Conservation (phyloP, 2,113 vertebrate genomes). For the Pangasianodon gigas region DNA sequence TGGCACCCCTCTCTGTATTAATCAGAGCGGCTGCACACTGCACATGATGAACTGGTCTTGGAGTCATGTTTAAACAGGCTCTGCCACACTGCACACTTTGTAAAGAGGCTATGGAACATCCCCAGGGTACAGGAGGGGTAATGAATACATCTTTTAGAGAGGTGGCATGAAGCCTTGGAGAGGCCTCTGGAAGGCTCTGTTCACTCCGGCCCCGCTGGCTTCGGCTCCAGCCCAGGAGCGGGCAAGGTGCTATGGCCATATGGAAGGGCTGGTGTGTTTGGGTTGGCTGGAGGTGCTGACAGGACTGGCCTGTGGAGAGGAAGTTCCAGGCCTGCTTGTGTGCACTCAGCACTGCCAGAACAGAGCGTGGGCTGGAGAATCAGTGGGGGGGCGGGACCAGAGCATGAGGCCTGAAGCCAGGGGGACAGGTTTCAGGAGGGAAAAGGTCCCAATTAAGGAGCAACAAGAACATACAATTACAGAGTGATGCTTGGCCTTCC, state of each 20-base stretch:
- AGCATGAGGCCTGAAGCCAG: conserved; percentile 26
- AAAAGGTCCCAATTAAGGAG: conserved; percentile 22
- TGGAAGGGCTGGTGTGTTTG: conserved; percentile 59
- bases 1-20: conserved; percentile 44
- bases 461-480: conserved; percentile 24
- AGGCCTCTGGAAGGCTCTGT: conserved; percentile 41
- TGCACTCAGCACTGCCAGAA: conserved; percentile 46
- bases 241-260: conserved; percentile 57
- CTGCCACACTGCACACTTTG: conserved; percentile 41
- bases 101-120: conserved; percentile 47
- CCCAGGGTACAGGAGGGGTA: conserved; percentile 51
- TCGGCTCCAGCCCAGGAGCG: conserved; percentile 35
- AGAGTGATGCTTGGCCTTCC: background rate
- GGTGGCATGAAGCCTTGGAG: conserved; percentile 44
- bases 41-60: conserved; percentile 53
- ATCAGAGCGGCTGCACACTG: conserved; percentile 44
- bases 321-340: conserved; percentile 46
- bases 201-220: conserved; percentile 33
- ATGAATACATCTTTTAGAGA: conserved; percentile 54
- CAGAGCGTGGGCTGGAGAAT: conserved; percentile 32
- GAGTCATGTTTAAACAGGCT: conserved; percentile 55
- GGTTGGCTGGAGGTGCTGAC: conserved; percentile 58
- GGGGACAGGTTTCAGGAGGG: conserved; percentile 13
- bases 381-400: conserved; percentile 28
- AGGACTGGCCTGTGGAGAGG: conserved; percentile 53